Evolutionary conservation across 2,113 vertebrate species (phyloP).

Genomic region (Aplodontia rufa): DNA sequence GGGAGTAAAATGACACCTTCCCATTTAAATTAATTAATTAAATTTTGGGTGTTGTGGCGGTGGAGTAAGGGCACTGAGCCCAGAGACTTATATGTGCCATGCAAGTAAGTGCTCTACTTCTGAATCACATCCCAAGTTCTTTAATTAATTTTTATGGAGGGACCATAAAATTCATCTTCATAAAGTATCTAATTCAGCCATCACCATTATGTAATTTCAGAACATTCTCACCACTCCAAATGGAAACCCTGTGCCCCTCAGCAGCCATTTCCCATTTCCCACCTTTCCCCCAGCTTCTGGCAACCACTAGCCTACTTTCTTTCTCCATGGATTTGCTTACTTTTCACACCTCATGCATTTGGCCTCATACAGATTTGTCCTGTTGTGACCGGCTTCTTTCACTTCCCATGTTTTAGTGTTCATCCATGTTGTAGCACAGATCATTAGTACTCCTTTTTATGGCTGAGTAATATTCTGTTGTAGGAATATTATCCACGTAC

Average conservation of each 20-base stretch:
- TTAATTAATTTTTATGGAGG: constrained; percentile 30
- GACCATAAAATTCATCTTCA: background rate
- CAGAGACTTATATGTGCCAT: background rate
- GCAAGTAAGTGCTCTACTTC: background rate
- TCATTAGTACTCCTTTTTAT: constrained; percentile 17
- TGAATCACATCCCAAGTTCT: background rate
- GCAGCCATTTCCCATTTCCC: background rate
- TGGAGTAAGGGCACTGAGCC: background rate
- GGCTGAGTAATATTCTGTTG: background rate
- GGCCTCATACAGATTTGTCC: background rate
- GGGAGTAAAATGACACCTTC: background rate
- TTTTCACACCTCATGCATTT: background rate
- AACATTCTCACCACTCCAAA: background rate
- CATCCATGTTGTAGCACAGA: background rate
- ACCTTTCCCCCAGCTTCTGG: background rate
- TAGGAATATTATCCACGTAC: background rate
- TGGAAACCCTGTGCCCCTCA: background rate
- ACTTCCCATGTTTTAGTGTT: constrained; percentile 15
- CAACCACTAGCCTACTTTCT: background rate
- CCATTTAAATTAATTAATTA: background rate
- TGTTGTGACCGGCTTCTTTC: constrained; percentile 13
- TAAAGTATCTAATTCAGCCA: background rate
- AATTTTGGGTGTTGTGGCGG: background rate
- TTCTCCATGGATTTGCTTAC: background rate
- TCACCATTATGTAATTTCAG: background rate